These are phyloP conservation scores for Bufotes viridis DNA, from an alignment of 2,797 vertebrate genomes.

Conservation along the genomic window DNA sequence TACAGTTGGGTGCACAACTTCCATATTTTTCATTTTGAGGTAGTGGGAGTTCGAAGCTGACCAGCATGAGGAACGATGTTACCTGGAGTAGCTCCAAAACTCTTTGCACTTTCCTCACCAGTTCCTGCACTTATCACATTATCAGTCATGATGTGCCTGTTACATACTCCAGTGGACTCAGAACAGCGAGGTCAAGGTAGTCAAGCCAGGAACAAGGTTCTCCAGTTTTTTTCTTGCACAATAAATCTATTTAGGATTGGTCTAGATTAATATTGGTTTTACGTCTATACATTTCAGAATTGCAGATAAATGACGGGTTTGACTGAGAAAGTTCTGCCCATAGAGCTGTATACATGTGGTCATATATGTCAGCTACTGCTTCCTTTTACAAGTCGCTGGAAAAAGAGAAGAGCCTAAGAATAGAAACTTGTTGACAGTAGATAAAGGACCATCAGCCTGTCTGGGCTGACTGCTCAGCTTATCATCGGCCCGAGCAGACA, in stretches of 20 bases:
- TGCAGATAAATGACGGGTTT: neutral
- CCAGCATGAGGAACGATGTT: no score
- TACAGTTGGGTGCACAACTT: no score
- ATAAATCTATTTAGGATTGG: neutral
- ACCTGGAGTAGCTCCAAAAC: no score
- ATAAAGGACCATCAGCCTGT: slow-evolving; percentile 14
- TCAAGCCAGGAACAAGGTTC: neutral
- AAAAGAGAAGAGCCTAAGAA: neutral
- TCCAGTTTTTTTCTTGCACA: neutral
- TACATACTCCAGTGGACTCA: neutral
- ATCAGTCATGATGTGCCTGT: neutral
- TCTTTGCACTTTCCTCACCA: no score
- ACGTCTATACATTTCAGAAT: neutral
- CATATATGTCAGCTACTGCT: slow-evolving; percentile 5
- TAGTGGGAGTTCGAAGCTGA: no score
- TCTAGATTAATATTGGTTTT: neutral
- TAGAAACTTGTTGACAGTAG: slow-evolving; percentile 31
- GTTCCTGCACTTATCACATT: no score
- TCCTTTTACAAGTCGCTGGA: neutral
- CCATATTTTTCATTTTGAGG: no score
- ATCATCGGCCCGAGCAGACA: neutral
- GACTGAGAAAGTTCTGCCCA: neutral
- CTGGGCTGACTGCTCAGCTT: slow-evolving; percentile 14
- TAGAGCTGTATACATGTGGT: neutral
- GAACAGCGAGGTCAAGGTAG: neutral